phyloP scores from a whole-genome alignment of 2,888 invertebrate genomes.

The Crepidodera aurea region DNA sequence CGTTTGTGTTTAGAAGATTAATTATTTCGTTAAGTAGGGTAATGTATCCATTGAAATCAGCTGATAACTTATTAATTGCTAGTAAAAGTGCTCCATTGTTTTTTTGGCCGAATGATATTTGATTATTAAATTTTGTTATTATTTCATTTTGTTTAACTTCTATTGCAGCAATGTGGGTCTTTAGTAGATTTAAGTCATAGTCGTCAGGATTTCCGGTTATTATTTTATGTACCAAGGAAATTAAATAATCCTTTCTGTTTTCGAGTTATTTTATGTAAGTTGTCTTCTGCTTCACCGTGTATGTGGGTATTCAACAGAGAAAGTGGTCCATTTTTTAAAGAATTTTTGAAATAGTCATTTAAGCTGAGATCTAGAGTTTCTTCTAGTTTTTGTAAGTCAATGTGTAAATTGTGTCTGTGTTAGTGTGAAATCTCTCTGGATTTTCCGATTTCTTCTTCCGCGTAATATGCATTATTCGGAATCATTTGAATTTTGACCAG shows the following conservation, averaged over 20 bases:
- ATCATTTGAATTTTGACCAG: background rate
- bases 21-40: background rate
- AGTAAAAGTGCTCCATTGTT: too few species aligned
- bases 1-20: background rate
- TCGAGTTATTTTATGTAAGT: constrained; percentile 10
- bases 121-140: background rate
- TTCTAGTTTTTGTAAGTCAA: constrained; percentile 1
- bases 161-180: background rate
- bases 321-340: background rate
- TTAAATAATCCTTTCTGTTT: constrained; percentile 9
- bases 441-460: background rate
- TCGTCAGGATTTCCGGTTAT: background rate
- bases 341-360: background rate
- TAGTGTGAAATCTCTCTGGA: background rate
- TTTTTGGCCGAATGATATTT: background rate
- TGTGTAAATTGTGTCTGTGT: background rate
- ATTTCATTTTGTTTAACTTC: constrained; percentile 5
- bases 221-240: background rate
- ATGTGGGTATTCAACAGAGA: background rate
- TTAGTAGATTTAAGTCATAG: background rate
- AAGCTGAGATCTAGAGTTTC: background rate
- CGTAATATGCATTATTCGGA: background rate
- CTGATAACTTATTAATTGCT: too few species aligned
- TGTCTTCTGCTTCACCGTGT: constrained; percentile 12
- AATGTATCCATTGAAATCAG: too few species aligned